These are phyloP conservation scores for Drosophila melanica DNA, from an alignment of 1,140 invertebrate genomes.

Conservation along the genomic window DNA sequence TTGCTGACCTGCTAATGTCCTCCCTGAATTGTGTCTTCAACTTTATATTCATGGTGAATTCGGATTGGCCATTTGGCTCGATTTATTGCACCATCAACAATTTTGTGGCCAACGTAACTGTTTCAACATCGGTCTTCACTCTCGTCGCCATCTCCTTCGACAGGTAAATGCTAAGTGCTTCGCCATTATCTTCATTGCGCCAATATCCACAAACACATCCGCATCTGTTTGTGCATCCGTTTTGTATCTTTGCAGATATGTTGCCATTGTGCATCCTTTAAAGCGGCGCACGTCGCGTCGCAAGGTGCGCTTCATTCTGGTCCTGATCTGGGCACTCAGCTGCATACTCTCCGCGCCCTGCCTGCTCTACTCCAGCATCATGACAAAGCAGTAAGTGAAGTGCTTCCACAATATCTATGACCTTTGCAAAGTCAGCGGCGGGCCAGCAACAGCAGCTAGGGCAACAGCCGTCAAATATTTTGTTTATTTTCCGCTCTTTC, in stretches of 20 bases:
- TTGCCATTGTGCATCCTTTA: constrained; percentile 95
- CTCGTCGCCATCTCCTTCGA: constrained; percentile 93
- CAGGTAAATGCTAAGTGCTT: constrained; percentile 86
- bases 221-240: constrained; percentile 6
- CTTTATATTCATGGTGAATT: constrained; percentile 94
- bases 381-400: constrained; percentile 88
- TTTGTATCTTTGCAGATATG: constrained; percentile 88
- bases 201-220: constrained; percentile 33
- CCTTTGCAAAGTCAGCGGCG: constrained; percentile 14
- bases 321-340: constrained; percentile 92
- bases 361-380: constrained; percentile 91
- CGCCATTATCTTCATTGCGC: constrained; percentile 19
- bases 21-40: constrained; percentile 97
- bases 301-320: constrained; percentile 90
- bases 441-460: constrained; percentile 17
- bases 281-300: constrained; percentile 92
- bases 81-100: constrained; percentile 94
- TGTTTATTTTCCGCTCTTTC: constrained; percentile 18
- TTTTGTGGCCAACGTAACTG: constrained; percentile 94
- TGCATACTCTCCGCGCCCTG: constrained; percentile 91
- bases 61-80: constrained; percentile 94
- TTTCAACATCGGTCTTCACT: constrained; percentile 95
- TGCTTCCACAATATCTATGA: constrained; percentile 15
- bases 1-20: constrained; percentile 96
- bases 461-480: constrained; percentile 24